Conservation (phyloP, 2,797 vertebrate genomes). For the Sebastes dallii region DNA sequence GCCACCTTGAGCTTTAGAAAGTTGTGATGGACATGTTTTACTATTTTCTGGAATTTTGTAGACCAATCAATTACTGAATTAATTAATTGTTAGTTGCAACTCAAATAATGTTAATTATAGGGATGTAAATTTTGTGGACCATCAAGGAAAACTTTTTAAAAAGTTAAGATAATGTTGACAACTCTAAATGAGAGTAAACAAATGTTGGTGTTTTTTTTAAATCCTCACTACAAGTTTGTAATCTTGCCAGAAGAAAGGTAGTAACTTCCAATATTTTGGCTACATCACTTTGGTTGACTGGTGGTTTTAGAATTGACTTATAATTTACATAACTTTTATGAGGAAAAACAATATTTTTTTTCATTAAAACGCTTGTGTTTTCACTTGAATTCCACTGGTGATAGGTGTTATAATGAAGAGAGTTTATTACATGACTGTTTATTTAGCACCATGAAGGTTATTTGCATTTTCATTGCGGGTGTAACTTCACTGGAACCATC, state of each 20-base stretch:
- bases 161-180: neutral
- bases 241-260: too few relatives aligned
- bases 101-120: neutral
- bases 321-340: neutral
- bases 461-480: neutral
- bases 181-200: neutral
- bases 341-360: neutral
- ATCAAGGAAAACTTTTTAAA: neutral
- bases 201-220: neutral
- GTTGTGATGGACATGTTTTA: neutral
- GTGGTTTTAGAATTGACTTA: neutral
- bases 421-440: neutral
- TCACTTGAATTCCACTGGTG: neutral
- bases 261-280: too few relatives aligned
- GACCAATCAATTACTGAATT: neutral
- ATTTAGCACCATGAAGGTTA: neutral
- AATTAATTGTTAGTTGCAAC: neutral
- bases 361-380: neutral
- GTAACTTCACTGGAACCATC: neutral
- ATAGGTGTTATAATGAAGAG: neutral
- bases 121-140: neutral
- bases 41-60: neutral
- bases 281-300: neutral
- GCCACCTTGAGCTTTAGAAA: too few relatives aligned
- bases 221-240: too few relatives aligned